Evolutionary conservation across 2,113 vertebrate genomes (phyloP), one percentile per base, ranked within the genome.

Genomic region (Macrotus californicus): DNA sequence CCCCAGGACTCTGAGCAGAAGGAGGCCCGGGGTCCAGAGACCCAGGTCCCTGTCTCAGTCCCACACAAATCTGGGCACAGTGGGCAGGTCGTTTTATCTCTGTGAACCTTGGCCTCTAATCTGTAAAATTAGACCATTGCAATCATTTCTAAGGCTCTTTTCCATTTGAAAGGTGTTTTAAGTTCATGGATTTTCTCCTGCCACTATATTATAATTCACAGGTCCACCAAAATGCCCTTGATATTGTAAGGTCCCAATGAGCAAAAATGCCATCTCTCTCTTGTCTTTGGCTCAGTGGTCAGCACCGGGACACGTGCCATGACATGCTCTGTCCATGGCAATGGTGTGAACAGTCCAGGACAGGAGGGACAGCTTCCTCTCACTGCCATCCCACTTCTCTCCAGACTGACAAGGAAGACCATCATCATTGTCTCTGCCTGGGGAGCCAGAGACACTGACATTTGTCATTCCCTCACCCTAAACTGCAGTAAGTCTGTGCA

Each of bases 211-310:
- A 67, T 94, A 88, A 90, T 85, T 96, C 95, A 87, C 22, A n/a
- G 24, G 31, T 90, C 91, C 41, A 92, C 90, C 88, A 94, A 79
- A 94, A 93, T 41, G 50, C 22, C 91, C 76, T 94, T 84, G 87
- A 87, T 75, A 50, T 36, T 34, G n/a, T 85, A 19, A 96, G 64
- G n/a, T 94, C 81, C 48, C 84, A 56, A n/a, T 26, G 66, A 94
- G 87, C 29, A 85, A n/a, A 54, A 52, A 72, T 56, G 41, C 85
- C 90, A 34, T 92, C 80, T 93, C 24, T 41, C 41, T 41, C 13
- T 3, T 21, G 66, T 46, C 84, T 48, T 88, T 61, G 73, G 80
- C 85, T 18, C 46, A 77, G 67, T 18, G 18, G 14, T 80, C 61
- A 26, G n/a, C 52, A 19, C 12, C 34, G 36, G 67, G 87, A 59